phyloP scores from a whole-genome alignment of 2,113 vertebrate species.

The Ammodytes marinus region DNA sequence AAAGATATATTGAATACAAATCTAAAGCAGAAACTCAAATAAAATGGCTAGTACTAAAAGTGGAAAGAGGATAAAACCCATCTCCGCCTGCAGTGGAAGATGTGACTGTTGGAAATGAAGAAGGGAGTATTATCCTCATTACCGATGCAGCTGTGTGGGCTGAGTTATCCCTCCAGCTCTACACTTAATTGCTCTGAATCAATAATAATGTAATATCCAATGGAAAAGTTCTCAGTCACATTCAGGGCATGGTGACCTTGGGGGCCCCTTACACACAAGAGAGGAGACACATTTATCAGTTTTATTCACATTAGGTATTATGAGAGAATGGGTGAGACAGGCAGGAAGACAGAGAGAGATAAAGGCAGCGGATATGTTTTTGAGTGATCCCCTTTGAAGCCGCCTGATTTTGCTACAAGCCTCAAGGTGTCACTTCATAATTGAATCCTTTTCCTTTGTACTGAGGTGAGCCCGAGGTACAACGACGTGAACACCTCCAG shows the following conservation, averaged over 20 bases:
- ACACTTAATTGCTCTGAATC: slow-evolving; percentile 68
- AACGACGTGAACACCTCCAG: slow-evolving; percentile 26
- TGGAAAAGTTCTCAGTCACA: slow-evolving; percentile 51
- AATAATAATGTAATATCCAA: slow-evolving; percentile 59
- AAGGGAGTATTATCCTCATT: slow-evolving; percentile 36
- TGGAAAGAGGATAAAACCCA: slow-evolving; percentile 14
- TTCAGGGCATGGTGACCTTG: slow-evolving; percentile 45
- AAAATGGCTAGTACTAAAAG: neutral
- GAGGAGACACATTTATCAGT: slow-evolving; percentile 2
- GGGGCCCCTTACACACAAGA: neutral
- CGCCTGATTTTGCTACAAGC: slow-evolving; percentile 38
- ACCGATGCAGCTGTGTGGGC: slow-evolving; percentile 53
- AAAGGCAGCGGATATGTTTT: slow-evolving; percentile 23
- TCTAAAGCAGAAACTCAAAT: neutral
- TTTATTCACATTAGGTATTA: slow-evolving; percentile 13
- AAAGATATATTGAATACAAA: neutral
- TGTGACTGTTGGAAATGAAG: slow-evolving; percentile 38
- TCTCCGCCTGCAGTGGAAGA: slow-evolving; percentile 13
- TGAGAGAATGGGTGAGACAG: slow-evolving; percentile 29
- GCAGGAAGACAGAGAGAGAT: slow-evolving; percentile 36
- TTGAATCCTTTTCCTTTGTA: slow-evolving; percentile 64
- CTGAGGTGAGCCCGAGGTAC: slow-evolving; percentile 33
- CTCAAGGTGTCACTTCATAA: slow-evolving; percentile 63
- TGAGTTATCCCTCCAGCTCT: slow-evolving; percentile 49
- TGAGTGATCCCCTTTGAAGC: slow-evolving; percentile 53